Percentiles rank a stretch among this genome's conserved stretches.
Conservation (phyloP, 1,140 invertebrate genomes). For the Sycophaga agraensis region DNA sequence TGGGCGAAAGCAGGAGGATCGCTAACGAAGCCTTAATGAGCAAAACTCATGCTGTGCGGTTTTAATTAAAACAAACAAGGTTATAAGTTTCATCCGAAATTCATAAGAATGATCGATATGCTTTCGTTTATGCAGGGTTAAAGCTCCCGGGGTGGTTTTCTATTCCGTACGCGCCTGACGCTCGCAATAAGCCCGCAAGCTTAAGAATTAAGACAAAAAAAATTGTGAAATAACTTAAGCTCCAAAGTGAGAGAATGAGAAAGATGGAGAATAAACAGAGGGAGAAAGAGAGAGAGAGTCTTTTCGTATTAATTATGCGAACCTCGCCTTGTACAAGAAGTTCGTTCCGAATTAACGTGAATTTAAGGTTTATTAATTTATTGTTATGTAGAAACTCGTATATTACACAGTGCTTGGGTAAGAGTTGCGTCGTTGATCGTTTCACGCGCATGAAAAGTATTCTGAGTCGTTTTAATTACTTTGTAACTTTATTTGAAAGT, state of each 20-base stretch:
- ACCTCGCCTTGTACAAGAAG: slow-evolving; percentile 24
- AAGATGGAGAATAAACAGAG: no score
- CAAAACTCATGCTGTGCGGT: slow-evolving; percentile 42
- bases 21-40: no score
- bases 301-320: slow-evolving; percentile 47
- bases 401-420: slow-evolving; percentile 33
- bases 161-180: slow-evolving; percentile 24
- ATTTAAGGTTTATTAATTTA: slow-evolving; percentile 50
- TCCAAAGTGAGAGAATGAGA: neutral
- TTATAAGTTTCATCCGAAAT: slow-evolving; percentile 47
- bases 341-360: slow-evolving; percentile 24
- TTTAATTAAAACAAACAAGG: slow-evolving; percentile 54
- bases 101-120: slow-evolving; percentile 42
- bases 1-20: no score
- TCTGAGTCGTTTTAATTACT: no score
- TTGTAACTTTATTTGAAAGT: no score
- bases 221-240: neutral
- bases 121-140: slow-evolving; percentile 6
- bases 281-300: neutral
- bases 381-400: slow-evolving; percentile 38
- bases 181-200: slow-evolving; percentile 23
- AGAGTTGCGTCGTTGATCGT: slow-evolving; percentile 14
- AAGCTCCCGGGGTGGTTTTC: slow-evolving; percentile 7
- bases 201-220: slow-evolving; percentile 16
- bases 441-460: no score